Evolutionary conservation across 2,888 invertebrate genomes (phyloP), one percentile per base, ranked within the genome.

Genomic region (Rosalia funebris): DNA sequence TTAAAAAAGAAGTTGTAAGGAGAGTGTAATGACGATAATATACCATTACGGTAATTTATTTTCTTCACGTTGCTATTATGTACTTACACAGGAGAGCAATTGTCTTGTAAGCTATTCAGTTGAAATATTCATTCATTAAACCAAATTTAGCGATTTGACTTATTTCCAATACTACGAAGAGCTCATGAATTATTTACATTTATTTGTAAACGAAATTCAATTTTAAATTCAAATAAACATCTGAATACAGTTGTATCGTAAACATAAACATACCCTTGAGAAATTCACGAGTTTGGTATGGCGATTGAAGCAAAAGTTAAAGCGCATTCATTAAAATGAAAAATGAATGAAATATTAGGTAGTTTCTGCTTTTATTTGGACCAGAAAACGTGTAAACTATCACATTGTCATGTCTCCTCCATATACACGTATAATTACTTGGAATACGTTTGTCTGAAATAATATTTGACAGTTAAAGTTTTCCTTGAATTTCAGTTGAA

Each of bases 231-330:
- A 14, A 20, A 44, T 25, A 25, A 14, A 12, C 44, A 11, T 25
- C 19, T 20, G 25, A 44, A 44, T 14, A 5, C 10, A 20, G 11
- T 44, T 12, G 3, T 44, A 25, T 25, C 34, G 34, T 44, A 44
- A 44, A 44, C n/a, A 44, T 20, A 44, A 5, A 25, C 44, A 44
- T 44, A 25, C 19, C 19, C 44, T 14, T 44, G 20, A 10, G 14
- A 44, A 25, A 20, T 44, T 34, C 11, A 7, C 7, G 11, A 34
- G 10, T n/a, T 34, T n/a, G 7, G 34, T 34, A 34, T 3, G 10
- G 11, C 25, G 25, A 25, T 7, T 25, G 34, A 10, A 11, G 34
- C 34, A 10, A 34, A 34, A 11, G 34, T 5, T n/a, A 5, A 34
- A 3, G 34, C 10, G 25, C 7, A 25, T 25, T 25, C 7, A 7